These are phyloP conservation scores for Egretta garzetta DNA, from an alignment of 2,113 vertebrate species.

Conservation along the genomic window DNA sequence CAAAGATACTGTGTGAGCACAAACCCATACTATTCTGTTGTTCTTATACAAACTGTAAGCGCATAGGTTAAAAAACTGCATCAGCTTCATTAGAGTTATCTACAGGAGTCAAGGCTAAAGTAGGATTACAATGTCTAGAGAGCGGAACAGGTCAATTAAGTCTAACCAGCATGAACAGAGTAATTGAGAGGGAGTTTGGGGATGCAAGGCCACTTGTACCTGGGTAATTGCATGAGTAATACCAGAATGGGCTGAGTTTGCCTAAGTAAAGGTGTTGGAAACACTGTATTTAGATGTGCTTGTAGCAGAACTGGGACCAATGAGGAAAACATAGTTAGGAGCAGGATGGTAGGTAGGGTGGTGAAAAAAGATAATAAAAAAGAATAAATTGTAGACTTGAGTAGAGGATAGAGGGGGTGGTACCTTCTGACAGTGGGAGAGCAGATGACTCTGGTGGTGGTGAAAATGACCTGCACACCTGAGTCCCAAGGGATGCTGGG, in stretches of 20 bases:
- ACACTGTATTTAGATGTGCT: neutral
- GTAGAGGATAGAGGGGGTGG: neutral
- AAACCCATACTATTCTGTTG: neutral
- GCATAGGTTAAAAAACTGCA: neutral
- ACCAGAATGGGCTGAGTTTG: neutral
- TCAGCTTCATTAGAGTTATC: neutral
- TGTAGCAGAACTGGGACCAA: neutral
- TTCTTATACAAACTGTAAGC: neutral
- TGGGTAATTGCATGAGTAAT: neutral
- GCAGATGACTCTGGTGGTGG: neutral
- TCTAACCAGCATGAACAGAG: neutral
- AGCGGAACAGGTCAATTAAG: neutral
- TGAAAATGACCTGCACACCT: neutral
- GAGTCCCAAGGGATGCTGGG: neutral
- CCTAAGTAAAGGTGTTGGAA: neutral
- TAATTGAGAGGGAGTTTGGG: neutral
- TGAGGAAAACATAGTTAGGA: neutral
- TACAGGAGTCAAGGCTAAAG: neutral
- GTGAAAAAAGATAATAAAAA: neutral
- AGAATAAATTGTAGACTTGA: neutral
- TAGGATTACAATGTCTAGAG: neutral
- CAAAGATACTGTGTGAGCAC: neutral
- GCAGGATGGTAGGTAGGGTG: neutral
- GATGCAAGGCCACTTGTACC: neutral
- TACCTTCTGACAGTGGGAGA: neutral